phyloP scores from a whole-genome alignment of 1,140 invertebrate genomes.

The Diplogasteroides magnus region DNA sequence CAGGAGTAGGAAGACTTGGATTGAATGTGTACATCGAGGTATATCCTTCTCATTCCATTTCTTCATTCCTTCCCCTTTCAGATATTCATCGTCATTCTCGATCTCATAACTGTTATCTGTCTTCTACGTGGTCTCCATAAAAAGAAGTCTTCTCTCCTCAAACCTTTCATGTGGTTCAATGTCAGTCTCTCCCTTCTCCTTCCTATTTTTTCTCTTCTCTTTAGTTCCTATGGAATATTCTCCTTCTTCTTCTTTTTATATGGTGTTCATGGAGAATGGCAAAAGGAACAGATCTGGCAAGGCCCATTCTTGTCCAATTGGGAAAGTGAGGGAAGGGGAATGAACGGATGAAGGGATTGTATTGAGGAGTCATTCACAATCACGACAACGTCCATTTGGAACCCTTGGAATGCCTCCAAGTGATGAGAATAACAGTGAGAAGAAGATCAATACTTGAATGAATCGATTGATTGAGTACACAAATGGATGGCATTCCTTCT shows the following conservation, averaged over 20 bases:
- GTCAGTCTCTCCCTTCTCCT: neutral
- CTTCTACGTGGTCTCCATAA: neutral
- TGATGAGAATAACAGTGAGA: too few relatives aligned
- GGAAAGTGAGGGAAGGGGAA: neutral
- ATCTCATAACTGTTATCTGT: neutral
- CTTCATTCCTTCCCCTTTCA: too few relatives aligned
- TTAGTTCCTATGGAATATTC: neutral
- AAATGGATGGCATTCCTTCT: neutral
- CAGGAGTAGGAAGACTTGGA: neutral
- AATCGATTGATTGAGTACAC: neutral
- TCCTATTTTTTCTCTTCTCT: neutral
- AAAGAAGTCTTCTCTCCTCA: neutral
- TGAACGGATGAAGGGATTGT: too few relatives aligned
- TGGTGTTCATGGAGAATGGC: neutral
- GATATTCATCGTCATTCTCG: neutral
- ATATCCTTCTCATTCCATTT: neutral
- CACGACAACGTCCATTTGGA: too few relatives aligned
- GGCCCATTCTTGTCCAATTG: neutral
- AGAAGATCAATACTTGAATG: too few relatives aligned
- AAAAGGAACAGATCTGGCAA: neutral
- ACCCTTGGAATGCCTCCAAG: too few relatives aligned
- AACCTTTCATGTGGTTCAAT: neutral
- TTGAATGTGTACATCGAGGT: neutral
- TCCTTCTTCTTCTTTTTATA: neutral
- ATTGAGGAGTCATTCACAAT: too few relatives aligned